Evolutionary conservation across 2,888 invertebrate species (phyloP).

Genomic region (Ormyrus pomaceus): DNA sequence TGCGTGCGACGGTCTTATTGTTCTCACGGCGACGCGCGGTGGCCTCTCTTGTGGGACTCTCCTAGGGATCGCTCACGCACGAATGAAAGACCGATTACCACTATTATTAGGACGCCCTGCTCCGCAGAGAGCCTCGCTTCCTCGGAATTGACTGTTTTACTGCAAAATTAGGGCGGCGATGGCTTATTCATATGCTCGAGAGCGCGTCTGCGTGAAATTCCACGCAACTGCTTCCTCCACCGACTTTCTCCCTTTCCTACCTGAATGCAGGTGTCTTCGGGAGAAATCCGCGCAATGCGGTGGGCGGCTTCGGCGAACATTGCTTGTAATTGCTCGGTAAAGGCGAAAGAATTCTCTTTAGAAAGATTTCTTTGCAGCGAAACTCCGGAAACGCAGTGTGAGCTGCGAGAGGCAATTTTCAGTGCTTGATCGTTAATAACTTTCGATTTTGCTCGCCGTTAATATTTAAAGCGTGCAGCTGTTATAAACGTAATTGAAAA

Average conservation of each 20-base stretch:
- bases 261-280: constrained; percentile 28
- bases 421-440: no score
- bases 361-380: background rate
- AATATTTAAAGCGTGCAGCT: no score
- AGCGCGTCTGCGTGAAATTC: constrained; percentile 16
- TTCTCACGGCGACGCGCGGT: constrained; percentile 37
- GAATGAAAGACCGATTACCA: constrained; percentile 52
- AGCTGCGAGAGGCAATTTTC: no score
- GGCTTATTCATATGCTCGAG: constrained; percentile 30
- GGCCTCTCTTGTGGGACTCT: constrained; percentile 24
- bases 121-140: constrained; percentile 33
- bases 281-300: constrained; percentile 20
- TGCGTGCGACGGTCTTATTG: constrained; percentile 60
- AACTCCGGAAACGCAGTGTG: no score
- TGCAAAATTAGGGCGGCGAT: constrained; percentile 46
- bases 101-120: constrained; percentile 47
- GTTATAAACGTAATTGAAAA: background rate
- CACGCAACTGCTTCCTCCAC: constrained; percentile 19
- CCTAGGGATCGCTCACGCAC: constrained; percentile 46
- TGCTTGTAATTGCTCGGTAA: constrained; percentile 8
- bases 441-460: background rate
- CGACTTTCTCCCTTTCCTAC: constrained; percentile 29
- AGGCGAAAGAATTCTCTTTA: background rate
- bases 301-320: constrained; percentile 14
- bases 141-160: constrained; percentile 48